Conservation (phyloP, 2,797 vertebrate genomes). For the Pelochelys cantorii region DNA sequence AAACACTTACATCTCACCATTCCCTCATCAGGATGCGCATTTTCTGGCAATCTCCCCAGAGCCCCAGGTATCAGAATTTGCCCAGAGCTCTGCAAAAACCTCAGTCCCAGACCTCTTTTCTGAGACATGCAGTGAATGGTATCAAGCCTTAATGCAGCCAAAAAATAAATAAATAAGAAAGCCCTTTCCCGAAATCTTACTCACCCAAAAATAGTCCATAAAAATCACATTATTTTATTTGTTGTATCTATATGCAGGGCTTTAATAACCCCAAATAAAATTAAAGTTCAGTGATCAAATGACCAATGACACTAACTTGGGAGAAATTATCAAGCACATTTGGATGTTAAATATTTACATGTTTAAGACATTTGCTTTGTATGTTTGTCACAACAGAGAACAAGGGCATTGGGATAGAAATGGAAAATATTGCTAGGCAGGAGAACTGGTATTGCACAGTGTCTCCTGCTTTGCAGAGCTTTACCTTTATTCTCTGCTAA, state of each 20-base stretch:
- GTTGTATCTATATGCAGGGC: neutral
- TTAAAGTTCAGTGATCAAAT: slow-evolving; percentile 50
- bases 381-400: slow-evolving; percentile 28
- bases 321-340: slow-evolving; percentile 43
- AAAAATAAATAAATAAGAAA: neutral
- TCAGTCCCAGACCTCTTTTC: neutral
- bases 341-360: slow-evolving; percentile 66
- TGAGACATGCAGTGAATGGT: neutral
- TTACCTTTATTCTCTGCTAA: slow-evolving; percentile 26
- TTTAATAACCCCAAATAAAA: slow-evolving; percentile 16
- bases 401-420: slow-evolving; percentile 49
- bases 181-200: neutral
- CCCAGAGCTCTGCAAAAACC: neutral
- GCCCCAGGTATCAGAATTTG: neutral
- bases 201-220: neutral
- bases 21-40: neutral
- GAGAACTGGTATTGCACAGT: slow-evolving; percentile 59
- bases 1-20: neutral
- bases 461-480: slow-evolving; percentile 37
- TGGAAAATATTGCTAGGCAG: slow-evolving; percentile 64
- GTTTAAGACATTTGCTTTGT: slow-evolving; percentile 53
- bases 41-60: slow-evolving; percentile 26
- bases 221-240: neutral
- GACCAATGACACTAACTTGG: slow-evolving; percentile 13
- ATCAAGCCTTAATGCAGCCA: neutral